phyloP scores from a whole-genome alignment of 2,797 vertebrate genomes.

The Semotilus atromaculatus region DNA sequence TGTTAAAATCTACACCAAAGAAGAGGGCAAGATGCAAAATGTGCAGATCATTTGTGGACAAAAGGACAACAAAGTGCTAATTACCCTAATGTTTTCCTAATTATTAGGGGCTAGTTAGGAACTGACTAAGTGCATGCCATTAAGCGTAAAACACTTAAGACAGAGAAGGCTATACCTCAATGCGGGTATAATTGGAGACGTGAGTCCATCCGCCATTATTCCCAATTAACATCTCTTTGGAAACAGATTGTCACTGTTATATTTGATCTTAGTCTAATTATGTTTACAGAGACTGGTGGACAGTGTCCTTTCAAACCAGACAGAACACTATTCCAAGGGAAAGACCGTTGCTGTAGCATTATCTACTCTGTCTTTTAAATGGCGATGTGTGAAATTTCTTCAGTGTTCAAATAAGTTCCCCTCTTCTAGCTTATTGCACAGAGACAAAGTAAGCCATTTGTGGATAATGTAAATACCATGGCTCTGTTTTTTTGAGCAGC shows the following conservation, averaged over 20 bases:
- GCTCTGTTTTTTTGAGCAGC: neutral
- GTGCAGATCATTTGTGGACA: slow-evolving; percentile 35
- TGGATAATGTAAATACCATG: neutral
- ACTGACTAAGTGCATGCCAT: slow-evolving; percentile 63
- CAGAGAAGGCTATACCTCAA: slow-evolving; percentile 48
- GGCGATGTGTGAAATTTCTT: neutral
- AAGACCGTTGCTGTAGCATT: neutral
- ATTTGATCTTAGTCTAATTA: slow-evolving; percentile 62
- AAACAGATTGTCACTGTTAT: slow-evolving; percentile 41
- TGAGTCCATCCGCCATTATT: slow-evolving; percentile 37
- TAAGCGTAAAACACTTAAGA: slow-evolving; percentile 39
- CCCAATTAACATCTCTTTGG: slow-evolving; percentile 54
- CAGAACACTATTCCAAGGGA: neutral
- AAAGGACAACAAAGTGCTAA: slow-evolving; percentile 56
- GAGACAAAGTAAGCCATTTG: neutral
- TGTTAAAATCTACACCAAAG: slow-evolving; percentile 22
- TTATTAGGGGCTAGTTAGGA: slow-evolving; percentile 61
- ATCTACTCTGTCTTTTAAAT: neutral
- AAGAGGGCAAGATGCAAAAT: slow-evolving; percentile 56
- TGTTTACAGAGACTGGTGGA: slow-evolving; percentile 43
- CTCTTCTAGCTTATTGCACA: neutral
- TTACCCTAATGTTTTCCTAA: slow-evolving; percentile 56
- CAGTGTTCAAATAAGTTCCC: neutral
- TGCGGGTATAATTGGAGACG: slow-evolving; percentile 53
- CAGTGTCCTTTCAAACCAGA: slow-evolving; percentile 39